Evolutionary conservation across 2,888 invertebrate genomes (phyloP).

Genomic region (Stomorhina lunata): DNA sequence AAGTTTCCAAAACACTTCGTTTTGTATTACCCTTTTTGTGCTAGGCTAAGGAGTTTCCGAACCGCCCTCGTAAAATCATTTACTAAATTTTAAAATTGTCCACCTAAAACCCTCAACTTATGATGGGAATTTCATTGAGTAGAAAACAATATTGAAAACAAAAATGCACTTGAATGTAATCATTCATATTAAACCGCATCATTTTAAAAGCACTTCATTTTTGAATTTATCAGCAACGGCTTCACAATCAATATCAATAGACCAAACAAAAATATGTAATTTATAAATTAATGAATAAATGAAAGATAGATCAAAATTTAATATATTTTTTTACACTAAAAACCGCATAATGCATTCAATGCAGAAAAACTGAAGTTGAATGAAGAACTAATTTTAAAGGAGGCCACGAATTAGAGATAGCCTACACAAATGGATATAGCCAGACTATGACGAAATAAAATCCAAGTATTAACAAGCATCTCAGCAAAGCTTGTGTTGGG

Average conservation of each 20-base stretch:
- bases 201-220: slow-evolving; percentile 23
- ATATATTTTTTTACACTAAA: slow-evolving; percentile 14
- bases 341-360: slow-evolving; percentile 3
- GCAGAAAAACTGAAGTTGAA: neutral
- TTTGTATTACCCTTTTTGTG: too few species aligned
- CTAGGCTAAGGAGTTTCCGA: too few species aligned
- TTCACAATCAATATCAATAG: neutral
- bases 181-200: slow-evolving; percentile 29
- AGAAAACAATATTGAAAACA: neutral
- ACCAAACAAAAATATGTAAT: neutral
- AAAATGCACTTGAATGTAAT: slow-evolving; percentile 28
- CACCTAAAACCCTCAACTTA: neutral
- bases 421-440: too few species aligned
- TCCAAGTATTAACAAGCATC: too few species aligned
- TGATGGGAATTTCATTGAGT: neutral
- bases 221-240: neutral
- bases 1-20: too few species aligned
- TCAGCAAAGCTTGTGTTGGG: too few species aligned
- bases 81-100: too few species aligned
- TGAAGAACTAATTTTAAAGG: too few species aligned
- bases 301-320: neutral
- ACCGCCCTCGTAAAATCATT: too few species aligned
- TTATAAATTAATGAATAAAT: slow-evolving; percentile 7
- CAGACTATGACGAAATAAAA: too few species aligned
- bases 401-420: too few species aligned